Conservation (phyloP, 2,888 invertebrate genomes). For the Kryphioiulus occultus region DNA sequence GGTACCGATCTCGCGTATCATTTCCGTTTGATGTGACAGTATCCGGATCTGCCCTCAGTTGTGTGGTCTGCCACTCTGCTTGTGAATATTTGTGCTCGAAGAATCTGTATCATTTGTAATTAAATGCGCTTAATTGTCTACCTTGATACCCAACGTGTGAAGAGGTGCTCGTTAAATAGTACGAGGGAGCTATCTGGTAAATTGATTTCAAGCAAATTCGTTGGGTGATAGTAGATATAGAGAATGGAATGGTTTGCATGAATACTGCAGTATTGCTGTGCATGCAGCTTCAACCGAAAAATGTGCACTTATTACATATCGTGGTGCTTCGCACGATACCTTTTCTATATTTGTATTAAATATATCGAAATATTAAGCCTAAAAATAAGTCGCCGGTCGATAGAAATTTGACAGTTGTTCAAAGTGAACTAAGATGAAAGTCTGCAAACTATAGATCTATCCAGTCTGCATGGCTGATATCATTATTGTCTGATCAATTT, state of each 20-base stretch:
- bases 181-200: not conserved
- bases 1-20: not conserved
- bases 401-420: not conserved
- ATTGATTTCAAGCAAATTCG: not conserved
- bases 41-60: not conserved
- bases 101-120: not conserved
- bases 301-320: not conserved
- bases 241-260: not conserved
- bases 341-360: not conserved
- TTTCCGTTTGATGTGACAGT: slow-evolving; percentile 35
- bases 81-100: not conserved
- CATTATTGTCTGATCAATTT: not conserved
- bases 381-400: not conserved
- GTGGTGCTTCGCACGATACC: not conserved
- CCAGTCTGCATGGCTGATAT: not conserved
- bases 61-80: slow-evolving; percentile 33
- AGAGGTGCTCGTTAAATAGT: slow-evolving; percentile 3
- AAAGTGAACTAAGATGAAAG: not conserved
- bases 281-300: not conserved
- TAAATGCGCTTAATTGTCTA: not conserved
- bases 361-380: not conserved
- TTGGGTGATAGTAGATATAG: not conserved
- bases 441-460: not conserved
- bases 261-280: not conserved
- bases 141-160: not conserved